A percentile compares a stretch with the other conserved stretches of the same genome.
Conservation (phyloP, 2,888 invertebrate species). For the Eucera pruinosa region DNA sequence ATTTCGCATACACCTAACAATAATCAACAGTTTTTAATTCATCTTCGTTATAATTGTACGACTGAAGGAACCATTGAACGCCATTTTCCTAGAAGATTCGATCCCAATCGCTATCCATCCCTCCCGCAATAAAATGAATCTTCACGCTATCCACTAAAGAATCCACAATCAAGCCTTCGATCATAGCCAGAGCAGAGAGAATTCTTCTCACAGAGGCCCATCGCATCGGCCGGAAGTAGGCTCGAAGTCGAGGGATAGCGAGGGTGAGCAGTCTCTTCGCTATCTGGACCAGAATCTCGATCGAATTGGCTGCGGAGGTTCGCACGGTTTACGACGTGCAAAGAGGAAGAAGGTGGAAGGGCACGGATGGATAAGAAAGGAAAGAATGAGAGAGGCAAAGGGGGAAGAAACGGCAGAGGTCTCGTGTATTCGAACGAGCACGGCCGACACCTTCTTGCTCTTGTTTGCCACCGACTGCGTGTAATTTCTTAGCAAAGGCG, state of each 20-base stretch:
- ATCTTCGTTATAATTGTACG: background rate
- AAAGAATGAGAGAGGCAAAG: conserved; percentile 48
- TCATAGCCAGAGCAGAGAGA: background rate
- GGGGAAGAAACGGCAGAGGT: conserved; percentile 59
- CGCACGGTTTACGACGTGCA: conserved; percentile 76
- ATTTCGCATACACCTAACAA: no score
- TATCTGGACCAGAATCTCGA: conserved; percentile 80
- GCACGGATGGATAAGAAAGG: conserved; percentile 44
- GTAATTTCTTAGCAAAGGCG: conserved; percentile 84
- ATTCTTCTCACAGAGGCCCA: background rate
- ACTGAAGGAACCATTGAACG: background rate
- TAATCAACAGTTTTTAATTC: background rate
- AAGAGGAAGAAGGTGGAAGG: conserved; percentile 41
- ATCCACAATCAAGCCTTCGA: no score
- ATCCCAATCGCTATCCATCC: background rate
- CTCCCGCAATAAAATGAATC: background rate
- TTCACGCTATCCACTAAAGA: background rate
- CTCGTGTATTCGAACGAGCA: conserved; percentile 76
- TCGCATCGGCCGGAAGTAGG: conserved; percentile 47
- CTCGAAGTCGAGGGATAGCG: conserved; percentile 14
- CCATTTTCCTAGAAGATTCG: background rate
- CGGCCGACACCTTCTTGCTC: conserved; percentile 82
- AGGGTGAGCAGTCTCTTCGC: conserved; percentile 56
- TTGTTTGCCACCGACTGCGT: conserved; percentile 84
- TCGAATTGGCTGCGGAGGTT: conserved; percentile 79